phyloP scores from a whole-genome alignment of 2,888 invertebrate genomes.

The Gymnocheta viridis region DNA sequence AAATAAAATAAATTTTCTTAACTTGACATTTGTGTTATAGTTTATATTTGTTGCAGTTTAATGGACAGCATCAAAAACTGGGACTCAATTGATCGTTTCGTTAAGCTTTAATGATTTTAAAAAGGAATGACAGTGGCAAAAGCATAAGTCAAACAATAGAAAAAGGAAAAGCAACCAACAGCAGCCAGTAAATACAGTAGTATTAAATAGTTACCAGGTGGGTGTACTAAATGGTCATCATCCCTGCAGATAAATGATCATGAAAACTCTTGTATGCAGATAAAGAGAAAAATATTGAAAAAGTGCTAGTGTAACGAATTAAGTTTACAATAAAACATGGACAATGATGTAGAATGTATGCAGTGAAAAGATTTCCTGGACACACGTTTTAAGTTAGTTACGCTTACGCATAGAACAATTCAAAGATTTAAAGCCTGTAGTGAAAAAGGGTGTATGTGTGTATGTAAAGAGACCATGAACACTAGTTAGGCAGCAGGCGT shows the following conservation, averaged over 20 bases:
- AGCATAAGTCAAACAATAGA: constrained; percentile 13
- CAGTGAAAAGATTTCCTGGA: constrained; percentile 6
- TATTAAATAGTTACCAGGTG: constrained; percentile 53
- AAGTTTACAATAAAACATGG: constrained; percentile 26
- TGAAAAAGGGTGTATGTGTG: background rate
- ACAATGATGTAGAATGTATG: constrained; percentile 42
- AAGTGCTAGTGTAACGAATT: constrained; percentile 61
- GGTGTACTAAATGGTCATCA: constrained; percentile 66
- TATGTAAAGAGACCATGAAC: background rate
- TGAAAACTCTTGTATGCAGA: background rate
- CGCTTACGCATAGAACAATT: constrained; percentile 57
- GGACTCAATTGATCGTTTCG: constrained; percentile 55
- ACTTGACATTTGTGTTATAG: constrained; percentile 66
- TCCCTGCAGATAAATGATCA: constrained; percentile 21
- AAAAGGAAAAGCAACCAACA: constrained; percentile 40
- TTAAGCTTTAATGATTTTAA: constrained; percentile 61
- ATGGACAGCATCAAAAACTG: constrained; percentile 26
- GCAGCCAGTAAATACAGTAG: constrained; percentile 10
- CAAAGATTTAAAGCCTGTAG: background rate
- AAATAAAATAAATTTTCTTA: constrained; percentile 15
- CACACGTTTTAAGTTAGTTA: constrained; percentile 62
- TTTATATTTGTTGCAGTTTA: constrained; percentile 54
- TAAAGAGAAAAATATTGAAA: background rate
- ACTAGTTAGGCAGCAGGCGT: constrained; percentile 42
- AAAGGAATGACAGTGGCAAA: constrained; percentile 45